Base-by-base conservation (phyloP, 2,113 vertebrate genomes). In the Oryzias celebensis region DNA sequence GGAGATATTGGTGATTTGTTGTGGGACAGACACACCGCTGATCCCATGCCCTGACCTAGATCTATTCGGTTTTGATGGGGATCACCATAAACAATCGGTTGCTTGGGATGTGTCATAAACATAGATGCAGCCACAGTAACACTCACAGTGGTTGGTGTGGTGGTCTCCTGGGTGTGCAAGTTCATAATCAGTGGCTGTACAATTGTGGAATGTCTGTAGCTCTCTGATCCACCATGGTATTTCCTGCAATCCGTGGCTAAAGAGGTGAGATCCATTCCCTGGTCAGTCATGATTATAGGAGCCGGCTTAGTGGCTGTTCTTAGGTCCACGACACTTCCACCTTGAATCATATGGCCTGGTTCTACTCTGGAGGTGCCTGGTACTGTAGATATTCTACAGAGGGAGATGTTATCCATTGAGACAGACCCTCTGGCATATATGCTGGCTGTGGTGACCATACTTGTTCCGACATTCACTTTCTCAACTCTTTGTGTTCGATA, bases 161-260 rank as follows among this genome's bases (percentile, higher is more conserved):
- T 92, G 0, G 90, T 94, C 78, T 98, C 96, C 84, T 98, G 97
- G 54, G 94, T 91, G 1, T 98, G 97, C 43, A 99, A 88, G 69
- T 99, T 99, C 89, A 99, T 98, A 71, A 98, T 98, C 48, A 98
- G 77, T 20, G 97, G 97, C 75, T 99, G 95, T 58, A 99, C 91
- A 41, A 95, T 91, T 0, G 95, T 98, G 8, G 95, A 94, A 75
- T 97, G 95, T 51, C 95, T 91, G 65, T 92, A 87, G 24, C 92
- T 91, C 61, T 97, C 97, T 85, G 93, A 64, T 13, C 93, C 92
- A 65, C 95, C 87, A 61, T 95, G 94, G 10, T 96, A 98, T 87
- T 92, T 95, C 54, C 95, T 93, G 10, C 94, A 93, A 77, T 98
- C 97, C 0, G 93, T 91, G 2, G 96, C 94, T 59, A 98, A 86